These are phyloP conservation scores for Mizuhopecten yessoensis DNA, from an alignment of 1,140 invertebrate genomes.

Conservation along the genomic window DNA sequence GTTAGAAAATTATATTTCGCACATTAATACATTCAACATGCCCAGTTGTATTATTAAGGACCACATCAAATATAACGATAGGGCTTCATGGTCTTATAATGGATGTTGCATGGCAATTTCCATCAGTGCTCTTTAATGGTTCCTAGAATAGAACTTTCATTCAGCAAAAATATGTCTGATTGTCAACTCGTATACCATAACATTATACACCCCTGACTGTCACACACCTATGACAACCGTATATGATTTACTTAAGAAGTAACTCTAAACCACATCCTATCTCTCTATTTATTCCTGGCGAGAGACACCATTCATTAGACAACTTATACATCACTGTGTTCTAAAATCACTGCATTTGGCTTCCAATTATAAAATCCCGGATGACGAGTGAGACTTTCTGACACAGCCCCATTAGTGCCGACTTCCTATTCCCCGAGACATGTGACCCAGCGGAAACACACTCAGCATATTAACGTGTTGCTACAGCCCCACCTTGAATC, in stretches of 20 bases:
- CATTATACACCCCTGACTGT: background rate
- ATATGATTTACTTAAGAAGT: background rate
- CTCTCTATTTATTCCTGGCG: background rate
- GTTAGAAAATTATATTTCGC: background rate
- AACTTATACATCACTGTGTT: background rate
- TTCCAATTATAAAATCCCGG: constrained; percentile 20
- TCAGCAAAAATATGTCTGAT: background rate
- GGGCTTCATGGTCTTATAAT: background rate
- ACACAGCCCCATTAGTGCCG: background rate
- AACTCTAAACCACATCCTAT: background rate
- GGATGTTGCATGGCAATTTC: constrained; percentile 5
- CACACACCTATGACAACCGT: background rate
- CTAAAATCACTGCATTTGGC: background rate
- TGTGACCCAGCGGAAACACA: constrained; percentile 19
- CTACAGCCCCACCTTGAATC: background rate
- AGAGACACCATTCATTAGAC: background rate
- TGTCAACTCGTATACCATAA: background rate
- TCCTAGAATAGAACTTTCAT: background rate
- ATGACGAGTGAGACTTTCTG: background rate
- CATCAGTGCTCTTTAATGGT: background rate
- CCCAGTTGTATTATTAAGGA: too few species aligned
- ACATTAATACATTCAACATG: too few species aligned
- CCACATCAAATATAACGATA: too few species aligned
- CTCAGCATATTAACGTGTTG: background rate
- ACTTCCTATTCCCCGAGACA: background rate